These are phyloP conservation scores for Trachelipus rathkii DNA, from an alignment of 1,140 invertebrate species.

Conservation along the genomic window DNA sequence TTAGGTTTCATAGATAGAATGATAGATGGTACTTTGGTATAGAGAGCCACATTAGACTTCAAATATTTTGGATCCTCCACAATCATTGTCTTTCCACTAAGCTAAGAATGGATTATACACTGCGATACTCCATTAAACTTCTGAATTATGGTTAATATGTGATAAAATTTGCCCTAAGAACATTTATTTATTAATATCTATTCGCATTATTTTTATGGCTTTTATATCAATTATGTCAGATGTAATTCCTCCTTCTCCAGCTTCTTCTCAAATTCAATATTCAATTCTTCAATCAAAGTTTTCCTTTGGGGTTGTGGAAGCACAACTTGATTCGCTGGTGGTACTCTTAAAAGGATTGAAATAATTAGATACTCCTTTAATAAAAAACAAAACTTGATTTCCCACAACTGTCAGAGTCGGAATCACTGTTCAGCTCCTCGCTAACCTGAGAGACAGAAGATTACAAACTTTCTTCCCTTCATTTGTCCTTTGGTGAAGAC, in stretches of 20 bases:
- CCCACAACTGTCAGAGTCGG: neutral
- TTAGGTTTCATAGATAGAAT: too few relatives aligned
- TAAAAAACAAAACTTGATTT: neutral
- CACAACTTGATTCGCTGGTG: conserved; percentile 18
- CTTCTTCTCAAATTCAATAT: conserved; percentile 35
- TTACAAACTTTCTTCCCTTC: neutral
- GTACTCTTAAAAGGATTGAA: neutral
- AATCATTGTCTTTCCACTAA: too few relatives aligned
- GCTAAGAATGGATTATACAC: too few relatives aligned
- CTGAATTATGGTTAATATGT: too few relatives aligned
- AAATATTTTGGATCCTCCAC: too few relatives aligned
- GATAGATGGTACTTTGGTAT: too few relatives aligned
- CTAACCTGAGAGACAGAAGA: neutral
- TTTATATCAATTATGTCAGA: conserved; percentile 1
- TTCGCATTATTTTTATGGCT: neutral
- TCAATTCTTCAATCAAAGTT: conserved; percentile 11
- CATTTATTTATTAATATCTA: conserved; percentile 29
- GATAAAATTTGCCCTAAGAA: conserved; percentile 29
- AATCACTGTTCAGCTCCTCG: neutral
- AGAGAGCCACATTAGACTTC: too few relatives aligned
- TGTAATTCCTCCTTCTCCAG: conserved; percentile 28
- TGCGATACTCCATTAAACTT: too few relatives aligned
- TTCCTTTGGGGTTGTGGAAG: conserved; percentile 12
- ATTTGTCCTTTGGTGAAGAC: conserved; percentile 10
- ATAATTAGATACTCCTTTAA: neutral